Evolutionary conservation across 2,797 vertebrate genomes (phyloP), one percentile per base, ranked within the genome.

Genomic region (Eulemur rubriventer): DNA sequence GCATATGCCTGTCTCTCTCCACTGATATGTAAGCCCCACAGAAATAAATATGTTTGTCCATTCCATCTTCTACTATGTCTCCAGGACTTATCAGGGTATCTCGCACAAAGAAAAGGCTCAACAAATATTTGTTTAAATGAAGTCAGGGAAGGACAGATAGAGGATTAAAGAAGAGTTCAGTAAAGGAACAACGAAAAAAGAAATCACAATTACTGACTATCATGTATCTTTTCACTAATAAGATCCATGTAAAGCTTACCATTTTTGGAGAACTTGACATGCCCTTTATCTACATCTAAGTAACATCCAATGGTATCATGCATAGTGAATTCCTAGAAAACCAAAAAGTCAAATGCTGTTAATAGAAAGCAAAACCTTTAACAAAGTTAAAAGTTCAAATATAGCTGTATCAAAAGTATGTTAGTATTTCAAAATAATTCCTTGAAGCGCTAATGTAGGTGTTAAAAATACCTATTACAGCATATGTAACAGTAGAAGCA

Each of bases 241-340:
- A 83, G 43, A 86, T 35, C 18, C 22, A 52, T 0, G 67, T 14
- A 55, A 4, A 95, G 82, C 97, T 96, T 97, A 99, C 99, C 99
- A 84, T 99, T 99, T 99, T 99, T 99, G 17, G 99, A 99, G 98
- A 99, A 99, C n/a, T 99, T 99, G 72, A 99, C 93, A 17, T 99
- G 98, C 20, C 98, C 98, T 96, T 99, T 99, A 70, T 99, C 99
- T 43, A 99, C 65, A 97, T 99, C 99, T 92, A 99, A 86, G 80
- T 99, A 99, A 97, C 99, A 99, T 6, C 99, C 99, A 63, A 99
- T 99, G 0, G 99, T 99, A 97, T 99, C 99, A 13, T 99, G 99
- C 99, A 99, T 99, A 50, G 99, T 99, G 95, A 99, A 99, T 97
- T 99, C 99, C 99, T 99, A 33, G 96, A 95, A 93, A 90, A 89